Evolutionary conservation across 2,113 vertebrate genomes (phyloP), one percentile per base, ranked within the genome.

Genomic region (Camarhynchus parvulus): DNA sequence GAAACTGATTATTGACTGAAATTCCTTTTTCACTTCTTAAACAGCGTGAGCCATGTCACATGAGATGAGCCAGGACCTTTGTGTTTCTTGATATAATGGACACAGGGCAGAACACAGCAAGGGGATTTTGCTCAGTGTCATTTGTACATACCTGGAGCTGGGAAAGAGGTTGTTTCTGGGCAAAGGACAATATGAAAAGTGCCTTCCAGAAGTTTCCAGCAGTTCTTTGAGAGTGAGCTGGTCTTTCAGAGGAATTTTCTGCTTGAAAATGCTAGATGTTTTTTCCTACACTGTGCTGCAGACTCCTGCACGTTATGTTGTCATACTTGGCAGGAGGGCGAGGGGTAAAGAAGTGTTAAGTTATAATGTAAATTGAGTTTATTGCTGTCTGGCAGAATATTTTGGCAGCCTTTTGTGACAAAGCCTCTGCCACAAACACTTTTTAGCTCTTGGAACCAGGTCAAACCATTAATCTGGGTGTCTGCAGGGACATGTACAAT

Each of bases 291-390:
- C 37, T 2, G 3, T 86, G 76, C 83, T 84, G 76, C 84, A 84
- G 83, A 78, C 91, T 96, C 47, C 93, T 94, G 84, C 72, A 84
- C 23, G 59, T 83, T 93, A 96, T 95, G 94, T 93, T 92, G 92
- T 97, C 94, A 95, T 96, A 94, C 94, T 96, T 97, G 97, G 97
- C 97, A 97, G 67, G 50, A 94, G 76, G 75, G 84, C 0, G 22
- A 93, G 85, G 94, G 97, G 92, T 96, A 97, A 93, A 91, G 96
- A 94, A 97, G 94, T 96, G 94, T 94, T 97, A 97, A 97, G 94
- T 97, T 96, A 96, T 97, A 97, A 96, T 96, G 95, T 96, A 97
- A 96, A 97, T 96, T 94, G 96, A 95, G 95, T 97, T 97, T 97
- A 97, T 95, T 97, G 95, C 95, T 95, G 91, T 97, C 95, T 97